phyloP scores from a whole-genome alignment of 2,797 vertebrate genomes.

The Emys orbicularis region DNA sequence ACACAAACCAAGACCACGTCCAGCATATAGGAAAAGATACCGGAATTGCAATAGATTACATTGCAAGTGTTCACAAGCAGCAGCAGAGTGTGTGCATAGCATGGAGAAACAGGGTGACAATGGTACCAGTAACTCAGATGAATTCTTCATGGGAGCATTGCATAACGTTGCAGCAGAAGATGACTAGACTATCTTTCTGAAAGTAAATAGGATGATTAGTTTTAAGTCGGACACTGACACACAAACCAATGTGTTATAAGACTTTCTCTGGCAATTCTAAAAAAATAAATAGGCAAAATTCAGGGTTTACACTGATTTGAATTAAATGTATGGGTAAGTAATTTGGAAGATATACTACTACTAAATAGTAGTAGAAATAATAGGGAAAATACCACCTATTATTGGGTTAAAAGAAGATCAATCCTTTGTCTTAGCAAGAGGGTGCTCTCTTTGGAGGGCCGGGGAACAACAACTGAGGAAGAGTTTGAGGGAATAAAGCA shows the following conservation, averaged over 20 bases:
- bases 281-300: not conserved
- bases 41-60: not conserved
- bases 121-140: not conserved
- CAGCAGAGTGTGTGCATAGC: not conserved
- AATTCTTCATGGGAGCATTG: not conserved
- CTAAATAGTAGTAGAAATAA: not conserved
- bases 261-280: too few relatives aligned
- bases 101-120: not conserved
- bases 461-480: not conserved
- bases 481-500: not conserved
- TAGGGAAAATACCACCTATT: not conserved
- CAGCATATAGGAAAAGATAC: not conserved
- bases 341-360: not conserved
- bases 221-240: not conserved
- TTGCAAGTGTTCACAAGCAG: not conserved
- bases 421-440: not conserved
- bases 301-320: not conserved
- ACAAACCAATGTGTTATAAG: too few relatives aligned
- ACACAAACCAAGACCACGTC: not conserved
- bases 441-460: not conserved
- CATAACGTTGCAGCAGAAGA: not conserved
- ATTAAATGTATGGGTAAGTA: not conserved
- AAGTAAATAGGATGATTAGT: not conserved
- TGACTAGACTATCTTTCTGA: not conserved
- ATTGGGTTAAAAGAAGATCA: not conserved